These are phyloP conservation scores for Ceratothoa steindachneri DNA, from an alignment of 2,888 invertebrate species.

Conservation along the genomic window DNA sequence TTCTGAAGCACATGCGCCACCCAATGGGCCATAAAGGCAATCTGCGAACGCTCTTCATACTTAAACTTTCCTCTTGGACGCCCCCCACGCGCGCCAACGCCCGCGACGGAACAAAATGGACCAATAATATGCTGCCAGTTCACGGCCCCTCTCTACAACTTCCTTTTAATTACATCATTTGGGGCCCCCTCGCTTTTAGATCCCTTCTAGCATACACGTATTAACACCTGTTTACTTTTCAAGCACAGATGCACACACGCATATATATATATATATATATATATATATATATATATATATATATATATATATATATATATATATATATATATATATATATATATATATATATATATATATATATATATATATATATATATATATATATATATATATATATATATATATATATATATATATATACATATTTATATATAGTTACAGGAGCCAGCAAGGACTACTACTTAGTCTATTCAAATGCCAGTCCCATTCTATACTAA, in stretches of 20 bases:
- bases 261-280: background rate
- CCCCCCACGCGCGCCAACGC: background rate
- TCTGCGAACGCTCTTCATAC: background rate
- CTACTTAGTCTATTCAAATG: too few species aligned
- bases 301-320: background rate
- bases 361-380: slow-evolving; percentile 18
- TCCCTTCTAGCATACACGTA: too few species aligned
- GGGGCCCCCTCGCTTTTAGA: too few species aligned
- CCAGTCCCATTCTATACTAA: too few species aligned
- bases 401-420: slow-evolving; percentile 2
- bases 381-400: slow-evolving; percentile 4
- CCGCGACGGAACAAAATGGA: background rate
- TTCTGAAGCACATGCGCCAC: background rate
- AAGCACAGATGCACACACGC: background rate
- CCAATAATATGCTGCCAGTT: slow-evolving; percentile 5
- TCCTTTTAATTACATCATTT: background rate
- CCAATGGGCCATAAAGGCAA: slow-evolving; percentile 9
- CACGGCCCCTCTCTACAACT: background rate
- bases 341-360: slow-evolving; percentile 24
- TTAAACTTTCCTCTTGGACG: background rate
- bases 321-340: slow-evolving; percentile 28
- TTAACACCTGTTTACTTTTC: too few species aligned
- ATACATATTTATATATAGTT: too few species aligned
- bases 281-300: background rate
- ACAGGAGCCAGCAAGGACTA: too few species aligned